Base-by-base conservation (phyloP, 2,113 vertebrate genomes). In the Corythaixoides concolor region DNA sequence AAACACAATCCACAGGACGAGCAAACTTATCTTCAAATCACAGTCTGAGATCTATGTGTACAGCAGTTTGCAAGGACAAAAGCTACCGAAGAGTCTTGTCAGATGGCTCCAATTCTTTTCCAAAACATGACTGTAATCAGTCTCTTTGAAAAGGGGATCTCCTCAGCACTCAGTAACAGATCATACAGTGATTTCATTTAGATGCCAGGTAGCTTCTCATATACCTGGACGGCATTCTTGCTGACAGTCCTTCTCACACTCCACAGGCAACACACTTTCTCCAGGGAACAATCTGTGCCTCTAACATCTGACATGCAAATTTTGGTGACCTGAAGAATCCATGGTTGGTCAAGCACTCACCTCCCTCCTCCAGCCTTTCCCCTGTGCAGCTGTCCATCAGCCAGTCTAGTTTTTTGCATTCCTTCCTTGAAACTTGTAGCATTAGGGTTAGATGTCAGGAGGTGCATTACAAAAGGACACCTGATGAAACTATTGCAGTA, bases 131-230 rank as follows among this genome's bases (percentile, higher is more conserved):
- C 58, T 35, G 53, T 27, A 56, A 56, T 8, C 53, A 33, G 3
- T 9, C 45, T 53, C 33, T 24, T 30, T 2, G 43, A 59, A 35
- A 49, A 72, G 22, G 60, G 9, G 12, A 59, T 55, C 26, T 79
- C 58, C 24, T 3, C 2, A 62, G 33, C 0, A 0, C 33, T 64
- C 78, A 28, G 3, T 11, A 47, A 47, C 35, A 62, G 39, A 39
- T 11, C 30, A 4, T 12, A 16, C 5, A 2, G 30, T 18, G 30
- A 39, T 3, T 17, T 37, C 35, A 37, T 24, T 39, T 18, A 20
- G 58, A 68, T 17, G 28, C 59, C 77, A 72, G 27, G 63, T 8
- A 68, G 41, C 7, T 68, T 30, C 77, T 60, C 50, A 11, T 33
- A 49, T 12, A 70, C 39, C 21, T 82, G 39, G 47, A n/a, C 1